Base-by-base conservation (phyloP, 1,140 invertebrate genomes). In the Gonioctena quinquepunctata region DNA sequence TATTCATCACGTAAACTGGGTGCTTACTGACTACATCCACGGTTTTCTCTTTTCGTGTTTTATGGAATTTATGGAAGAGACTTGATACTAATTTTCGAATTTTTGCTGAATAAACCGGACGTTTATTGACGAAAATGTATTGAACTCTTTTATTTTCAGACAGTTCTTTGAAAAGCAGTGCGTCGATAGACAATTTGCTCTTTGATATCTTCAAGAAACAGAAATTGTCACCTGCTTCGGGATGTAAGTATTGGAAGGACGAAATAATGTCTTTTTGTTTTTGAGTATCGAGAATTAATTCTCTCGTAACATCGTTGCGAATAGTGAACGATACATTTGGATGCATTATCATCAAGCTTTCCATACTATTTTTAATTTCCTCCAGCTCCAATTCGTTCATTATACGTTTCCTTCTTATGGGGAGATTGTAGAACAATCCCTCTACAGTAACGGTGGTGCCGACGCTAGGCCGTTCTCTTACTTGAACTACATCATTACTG, bases 391-490 rank as follows among this genome's bases (percentile, higher is more conserved):
- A 79, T 5, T 81, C 77, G 52, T 79, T 72, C 71, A 88, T 86
- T 11, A 89, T 80, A 8, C 77, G 73, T 78, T 87, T 87, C 76
- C 84, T 85, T 71, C 90, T 83, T 22, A 91, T 89, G 21, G 89
- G 88, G 13, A 87, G 76, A 76, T 89, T 90, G 72, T 87, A 85
- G 66, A 92, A 85, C 69, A 91, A 86, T 26, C 88, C 86, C 72
- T 85, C 84, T 23, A 90, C 83, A 68, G 88, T 89, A 16, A 91
- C 85, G 2, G 90, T 91, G 3, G 90, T 91, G 21, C 91, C 91
- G 67, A 80, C 79, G 61, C 87, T 88, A 18, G 89, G 85, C 65
- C 80, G 66, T 16, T 26, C 4, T 70, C 78, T 78, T 18, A 54
- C 63, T 50, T 26, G 11, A 21, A 56, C 66, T 2, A 75, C 70